A percentile compares a stretch with the other conserved stretches of the same genome.
phyloP scores from a whole-genome alignment of 2,113 vertebrate species.

The Macroglossus sobrinus region DNA sequence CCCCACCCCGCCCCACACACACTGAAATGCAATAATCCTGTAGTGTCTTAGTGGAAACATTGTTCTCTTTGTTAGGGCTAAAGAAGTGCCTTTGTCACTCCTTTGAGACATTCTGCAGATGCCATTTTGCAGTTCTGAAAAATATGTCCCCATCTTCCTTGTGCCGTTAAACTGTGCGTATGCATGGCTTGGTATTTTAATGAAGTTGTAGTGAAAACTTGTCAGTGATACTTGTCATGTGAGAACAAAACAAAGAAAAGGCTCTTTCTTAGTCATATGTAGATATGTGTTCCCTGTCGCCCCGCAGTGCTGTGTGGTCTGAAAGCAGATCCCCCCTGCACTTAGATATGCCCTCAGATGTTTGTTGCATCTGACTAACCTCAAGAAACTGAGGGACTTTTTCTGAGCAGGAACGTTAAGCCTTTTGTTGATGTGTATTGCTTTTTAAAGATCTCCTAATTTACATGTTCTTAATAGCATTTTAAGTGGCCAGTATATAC shows the following conservation, averaged over 20 bases:
- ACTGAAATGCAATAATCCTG: constrained; percentile 52
- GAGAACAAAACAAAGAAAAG: constrained; percentile 20
- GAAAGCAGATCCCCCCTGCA: not conserved
- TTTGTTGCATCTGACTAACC: constrained; percentile 50
- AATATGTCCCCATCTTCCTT: constrained; percentile 39
- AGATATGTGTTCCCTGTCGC: not conserved
- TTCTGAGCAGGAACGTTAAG: not conserved
- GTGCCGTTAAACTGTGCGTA: constrained; percentile 46
- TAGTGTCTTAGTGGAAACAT: constrained; percentile 65
- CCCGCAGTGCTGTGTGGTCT: not conserved
- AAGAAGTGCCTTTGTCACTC: constrained; percentile 74
- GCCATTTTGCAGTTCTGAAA: constrained; percentile 54
- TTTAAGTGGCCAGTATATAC: constrained; percentile 39
- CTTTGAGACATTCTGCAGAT: constrained; percentile 71
- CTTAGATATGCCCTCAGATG: constrained; percentile 6
- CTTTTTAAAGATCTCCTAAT: constrained; percentile 59
- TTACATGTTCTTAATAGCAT: constrained; percentile 42
- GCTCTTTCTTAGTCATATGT: constrained; percentile 18
- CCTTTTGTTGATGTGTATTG: constrained; percentile 1
- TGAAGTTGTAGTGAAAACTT: constrained; percentile 65
- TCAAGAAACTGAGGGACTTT: constrained; percentile 36
- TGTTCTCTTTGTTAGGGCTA: constrained; percentile 74
- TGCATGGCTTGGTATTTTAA: constrained; percentile 66
- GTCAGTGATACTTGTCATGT: constrained; percentile 50
- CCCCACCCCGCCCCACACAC: no score